phyloP scores from a whole-genome alignment of 2,797 vertebrate species.

The Megaceryle alcyon region DNA sequence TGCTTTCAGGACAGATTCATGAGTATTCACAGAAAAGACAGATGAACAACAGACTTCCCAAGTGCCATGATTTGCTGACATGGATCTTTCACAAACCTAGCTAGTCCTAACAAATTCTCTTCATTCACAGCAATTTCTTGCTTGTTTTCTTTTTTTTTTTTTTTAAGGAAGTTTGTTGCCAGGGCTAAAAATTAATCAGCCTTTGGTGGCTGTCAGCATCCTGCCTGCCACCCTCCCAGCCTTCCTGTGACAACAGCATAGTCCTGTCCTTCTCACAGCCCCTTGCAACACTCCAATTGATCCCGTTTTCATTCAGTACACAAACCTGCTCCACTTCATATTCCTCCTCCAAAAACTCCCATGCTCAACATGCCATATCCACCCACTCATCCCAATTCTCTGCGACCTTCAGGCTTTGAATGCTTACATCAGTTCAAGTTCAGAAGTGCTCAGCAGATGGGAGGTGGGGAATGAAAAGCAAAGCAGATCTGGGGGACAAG shows the following conservation, averaged over 20 bases:
- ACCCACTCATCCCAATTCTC: background rate
- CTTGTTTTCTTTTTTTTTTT: background rate
- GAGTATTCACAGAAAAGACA: background rate
- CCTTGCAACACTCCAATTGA: background rate
- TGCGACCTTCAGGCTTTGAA: background rate
- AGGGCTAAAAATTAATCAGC: background rate
- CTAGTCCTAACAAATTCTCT: background rate
- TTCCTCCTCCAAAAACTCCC: conserved; percentile 30
- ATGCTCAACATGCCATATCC: background rate
- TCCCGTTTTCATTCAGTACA: background rate
- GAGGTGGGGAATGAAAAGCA: background rate
- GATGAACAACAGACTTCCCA: conserved; percentile 24
- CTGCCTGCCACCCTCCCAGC: background rate
- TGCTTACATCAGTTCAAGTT: background rate
- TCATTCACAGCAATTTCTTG: background rate
- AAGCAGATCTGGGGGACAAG: background rate
- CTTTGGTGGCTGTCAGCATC: background rate
- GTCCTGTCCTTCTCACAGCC: fast-evolving
- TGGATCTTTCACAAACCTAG: background rate
- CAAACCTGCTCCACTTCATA: conserved; percentile 40
- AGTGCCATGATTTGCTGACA: background rate
- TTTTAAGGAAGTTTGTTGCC: background rate
- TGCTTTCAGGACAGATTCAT: conserved; percentile 4
- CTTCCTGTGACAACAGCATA: background rate
- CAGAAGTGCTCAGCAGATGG: fast-evolving